A percentile compares a stretch with the other conserved stretches of the same genome.
phyloP scores from a whole-genome alignment of 2,888 invertebrate genomes.

The Ormyrus thymus region DNA sequence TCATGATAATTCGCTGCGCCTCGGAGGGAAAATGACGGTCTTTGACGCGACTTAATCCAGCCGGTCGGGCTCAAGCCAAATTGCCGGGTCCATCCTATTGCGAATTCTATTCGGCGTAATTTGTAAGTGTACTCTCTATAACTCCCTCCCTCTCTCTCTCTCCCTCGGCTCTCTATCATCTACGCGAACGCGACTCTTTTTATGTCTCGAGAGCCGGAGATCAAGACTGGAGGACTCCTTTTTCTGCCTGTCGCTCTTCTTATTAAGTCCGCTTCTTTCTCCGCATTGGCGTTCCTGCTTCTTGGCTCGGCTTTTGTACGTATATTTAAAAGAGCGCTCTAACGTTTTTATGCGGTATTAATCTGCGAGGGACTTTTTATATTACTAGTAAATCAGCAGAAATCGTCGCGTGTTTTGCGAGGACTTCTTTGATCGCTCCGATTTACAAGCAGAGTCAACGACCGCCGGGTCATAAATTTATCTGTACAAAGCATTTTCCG shows the following conservation, averaged over 20 bases:
- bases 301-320: too few species aligned
- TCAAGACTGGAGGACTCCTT: not conserved
- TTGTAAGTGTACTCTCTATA: slow-evolving; percentile 62
- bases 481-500: too few species aligned
- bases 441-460: too few species aligned
- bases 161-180: slow-evolving; percentile 22
- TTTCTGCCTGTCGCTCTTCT: slow-evolving; percentile 22
- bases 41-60: slow-evolving; percentile 58
- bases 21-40: slow-evolving; percentile 56
- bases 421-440: too few species aligned
- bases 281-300: not conserved
- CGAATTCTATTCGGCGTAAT: slow-evolving; percentile 66
- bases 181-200: slow-evolving; percentile 58
- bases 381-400: too few species aligned
- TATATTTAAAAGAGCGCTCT: too few species aligned
- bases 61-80: slow-evolving; percentile 49
- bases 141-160: not conserved
- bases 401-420: too few species aligned
- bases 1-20: slow-evolving; percentile 57
- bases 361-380: too few species aligned
- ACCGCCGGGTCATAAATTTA: too few species aligned
- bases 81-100: slow-evolving; percentile 50
- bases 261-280: slow-evolving; percentile 26
- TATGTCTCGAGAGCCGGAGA: not conserved
- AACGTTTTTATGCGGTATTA: too few species aligned